phyloP scores from a whole-genome alignment of 2,888 invertebrate species.

The Sceliomorpha sp. region DNA sequence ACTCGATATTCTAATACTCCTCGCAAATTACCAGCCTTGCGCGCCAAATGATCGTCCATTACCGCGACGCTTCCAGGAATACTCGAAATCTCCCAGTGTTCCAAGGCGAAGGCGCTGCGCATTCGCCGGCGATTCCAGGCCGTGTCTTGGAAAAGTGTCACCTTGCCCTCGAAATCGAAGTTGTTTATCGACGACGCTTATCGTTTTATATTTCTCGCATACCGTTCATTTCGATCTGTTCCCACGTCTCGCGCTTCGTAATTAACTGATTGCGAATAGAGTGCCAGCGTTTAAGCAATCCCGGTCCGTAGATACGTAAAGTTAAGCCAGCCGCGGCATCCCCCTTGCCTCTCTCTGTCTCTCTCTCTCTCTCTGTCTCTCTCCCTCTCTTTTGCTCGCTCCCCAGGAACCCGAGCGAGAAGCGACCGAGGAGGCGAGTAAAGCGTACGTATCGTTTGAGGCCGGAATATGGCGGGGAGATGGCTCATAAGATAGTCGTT shows the following conservation, averaged over 20 bases:
- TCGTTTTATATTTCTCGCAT: slow-evolving; percentile 19
- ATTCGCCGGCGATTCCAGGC: too few relatives aligned
- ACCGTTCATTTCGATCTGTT: slow-evolving; percentile 26
- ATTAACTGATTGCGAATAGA: slow-evolving; percentile 52
- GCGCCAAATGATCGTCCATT: not conserved
- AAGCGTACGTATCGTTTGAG: slow-evolving; percentile 49
- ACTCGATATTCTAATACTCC: slow-evolving; percentile 20
- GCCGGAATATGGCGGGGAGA: slow-evolving; percentile 57
- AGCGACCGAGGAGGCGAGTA: slow-evolving; percentile 8
- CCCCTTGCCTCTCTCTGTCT: slow-evolving; percentile 26
- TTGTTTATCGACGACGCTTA: slow-evolving; percentile 20
- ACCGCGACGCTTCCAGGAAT: not conserved
- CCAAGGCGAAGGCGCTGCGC: too few relatives aligned
- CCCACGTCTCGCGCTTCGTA: slow-evolving; percentile 48
- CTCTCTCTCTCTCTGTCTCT: slow-evolving; percentile 15
- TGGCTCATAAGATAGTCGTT: slow-evolving; percentile 69
- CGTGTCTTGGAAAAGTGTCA: slow-evolving; percentile 7
- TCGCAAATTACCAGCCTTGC: not conserved
- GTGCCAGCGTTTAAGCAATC: slow-evolving; percentile 34
- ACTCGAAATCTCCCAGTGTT: too few relatives aligned
- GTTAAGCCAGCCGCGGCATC: not conserved
- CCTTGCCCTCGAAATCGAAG: slow-evolving; percentile 7
- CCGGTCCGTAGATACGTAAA: slow-evolving; percentile 18
- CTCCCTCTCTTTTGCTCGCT: slow-evolving; percentile 20
- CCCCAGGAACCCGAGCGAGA: slow-evolving; percentile 29